Evolutionary conservation across 2,888 invertebrate genomes (phyloP).

Genomic region (Thecophora atra): DNA sequence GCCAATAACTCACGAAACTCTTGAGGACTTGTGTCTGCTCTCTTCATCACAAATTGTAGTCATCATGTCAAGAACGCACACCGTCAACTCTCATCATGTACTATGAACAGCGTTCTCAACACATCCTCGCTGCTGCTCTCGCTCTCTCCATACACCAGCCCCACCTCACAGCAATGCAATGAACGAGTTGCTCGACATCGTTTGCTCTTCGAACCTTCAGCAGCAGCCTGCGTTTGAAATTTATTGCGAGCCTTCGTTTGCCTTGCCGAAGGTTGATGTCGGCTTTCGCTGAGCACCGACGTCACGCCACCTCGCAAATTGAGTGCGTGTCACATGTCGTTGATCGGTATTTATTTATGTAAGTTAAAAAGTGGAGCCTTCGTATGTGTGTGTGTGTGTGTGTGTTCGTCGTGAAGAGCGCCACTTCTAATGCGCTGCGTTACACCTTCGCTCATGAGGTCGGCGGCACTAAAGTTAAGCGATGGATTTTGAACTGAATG

Average conservation of each 20-base stretch:
- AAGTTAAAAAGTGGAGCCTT: slow-evolving; percentile 49
- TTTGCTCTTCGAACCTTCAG: slow-evolving; percentile 38
- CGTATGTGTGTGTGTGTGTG: slow-evolving; percentile 20
- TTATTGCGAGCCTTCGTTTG: slow-evolving; percentile 27
- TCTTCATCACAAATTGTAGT: background rate
- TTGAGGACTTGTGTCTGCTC: no score
- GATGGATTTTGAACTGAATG: no score
- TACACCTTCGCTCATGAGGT: no score
- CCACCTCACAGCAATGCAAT: slow-evolving; percentile 3
- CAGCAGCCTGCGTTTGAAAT: slow-evolving; percentile 37
- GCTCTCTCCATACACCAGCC: background rate
- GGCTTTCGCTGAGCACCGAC: background rate
- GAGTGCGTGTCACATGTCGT: slow-evolving; percentile 57
- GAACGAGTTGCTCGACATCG: slow-evolving; percentile 36
- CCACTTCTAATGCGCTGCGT: slow-evolving; percentile 38
- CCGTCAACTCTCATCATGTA: no score
- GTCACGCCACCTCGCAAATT: slow-evolving; percentile 33
- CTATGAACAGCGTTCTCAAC: no score
- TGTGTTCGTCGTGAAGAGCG: slow-evolving; percentile 49
- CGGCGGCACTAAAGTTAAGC: no score
- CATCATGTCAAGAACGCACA: background rate
- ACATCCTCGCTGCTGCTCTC: background rate
- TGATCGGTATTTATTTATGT: slow-evolving; percentile 64
- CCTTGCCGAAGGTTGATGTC: background rate
- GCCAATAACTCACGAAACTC: no score